Percentiles rank a stretch among this genome's conserved stretches.
Evolutionary conservation across 2,113 vertebrate genomes (phyloP).

Genomic region (Hepsetus odoe): DNA sequence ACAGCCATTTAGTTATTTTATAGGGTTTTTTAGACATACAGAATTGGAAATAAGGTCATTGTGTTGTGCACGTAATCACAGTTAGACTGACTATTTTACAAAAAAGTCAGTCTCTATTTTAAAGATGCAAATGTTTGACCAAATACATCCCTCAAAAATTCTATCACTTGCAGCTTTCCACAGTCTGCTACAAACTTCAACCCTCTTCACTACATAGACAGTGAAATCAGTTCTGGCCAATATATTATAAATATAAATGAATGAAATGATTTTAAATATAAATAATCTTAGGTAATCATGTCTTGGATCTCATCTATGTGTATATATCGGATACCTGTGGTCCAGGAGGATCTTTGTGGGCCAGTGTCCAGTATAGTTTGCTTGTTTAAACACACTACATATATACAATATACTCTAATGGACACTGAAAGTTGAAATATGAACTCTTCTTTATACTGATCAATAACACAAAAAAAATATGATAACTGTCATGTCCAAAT

Average conservation of each 20-base stretch:
- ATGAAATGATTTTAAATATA: too few relatives aligned
- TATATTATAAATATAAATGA: too few relatives aligned
- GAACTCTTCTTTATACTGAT: background rate
- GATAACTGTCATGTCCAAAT: background rate
- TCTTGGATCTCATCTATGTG: too few relatives aligned
- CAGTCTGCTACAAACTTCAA: background rate
- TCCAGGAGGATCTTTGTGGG: too few relatives aligned
- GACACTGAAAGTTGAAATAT: too few relatives aligned
- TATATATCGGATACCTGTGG: too few relatives aligned
- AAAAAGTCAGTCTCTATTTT: constrained; percentile 1
- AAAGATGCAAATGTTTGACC: background rate
- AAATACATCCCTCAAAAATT: constrained; percentile 3
- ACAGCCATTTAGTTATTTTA: background rate
- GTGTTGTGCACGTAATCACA: background rate
- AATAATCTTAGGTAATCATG: background rate
- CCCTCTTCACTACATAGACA: background rate
- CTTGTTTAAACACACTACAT: too few relatives aligned
- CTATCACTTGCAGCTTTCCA: background rate
- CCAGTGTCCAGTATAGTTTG: too few relatives aligned
- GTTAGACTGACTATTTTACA: constrained; percentile 18
- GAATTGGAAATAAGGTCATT: background rate
- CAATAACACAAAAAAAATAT: background rate
- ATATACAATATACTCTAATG: too few relatives aligned
- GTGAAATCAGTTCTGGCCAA: background rate
- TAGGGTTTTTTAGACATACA: background rate